Percentiles rank a stretch among this genome's conserved stretches.
These are phyloP conservation scores for Caligus rogercresseyi DNA, from an alignment of 1,140 invertebrate species.

Conservation along the genomic window DNA sequence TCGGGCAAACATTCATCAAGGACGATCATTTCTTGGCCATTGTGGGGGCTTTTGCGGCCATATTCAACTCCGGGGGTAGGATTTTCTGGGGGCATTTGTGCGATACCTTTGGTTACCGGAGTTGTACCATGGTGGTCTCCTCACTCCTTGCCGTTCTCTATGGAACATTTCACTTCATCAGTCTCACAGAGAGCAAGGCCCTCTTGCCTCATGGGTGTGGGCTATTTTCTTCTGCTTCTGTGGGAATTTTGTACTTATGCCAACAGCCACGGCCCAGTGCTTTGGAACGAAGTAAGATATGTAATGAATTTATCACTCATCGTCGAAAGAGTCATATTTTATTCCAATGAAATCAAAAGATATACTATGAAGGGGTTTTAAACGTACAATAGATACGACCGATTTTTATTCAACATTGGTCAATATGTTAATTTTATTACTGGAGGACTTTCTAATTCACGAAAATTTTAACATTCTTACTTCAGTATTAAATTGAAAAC, in stretches of 20 bases:
- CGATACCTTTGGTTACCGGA: conserved; percentile 17
- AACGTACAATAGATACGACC: too few species aligned
- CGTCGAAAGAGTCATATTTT: too few species aligned
- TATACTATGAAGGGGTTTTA: too few species aligned
- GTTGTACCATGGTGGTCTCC: conserved; percentile 19
- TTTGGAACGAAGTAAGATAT: conserved; percentile 26
- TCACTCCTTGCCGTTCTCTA: not conserved
- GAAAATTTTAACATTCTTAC: too few species aligned
- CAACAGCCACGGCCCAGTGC: conserved; percentile 25
- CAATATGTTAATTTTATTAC: too few species aligned
- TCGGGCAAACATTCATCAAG: conserved; percentile 33
- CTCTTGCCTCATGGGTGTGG: conserved; percentile 26
- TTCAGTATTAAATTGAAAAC: too few species aligned
- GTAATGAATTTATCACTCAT: too few species aligned
- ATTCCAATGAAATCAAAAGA: too few species aligned
- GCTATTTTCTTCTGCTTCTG: conserved; percentile 27
- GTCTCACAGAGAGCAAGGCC: conserved; percentile 24
- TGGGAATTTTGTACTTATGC: conserved; percentile 27
- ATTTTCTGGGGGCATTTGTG: conserved; percentile 21
- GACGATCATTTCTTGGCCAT: conserved; percentile 33
- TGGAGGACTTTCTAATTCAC: too few species aligned
- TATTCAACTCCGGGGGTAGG: conserved; percentile 31
- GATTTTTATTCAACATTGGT: too few species aligned
- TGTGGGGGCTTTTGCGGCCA: conserved; percentile 33
- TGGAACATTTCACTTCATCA: conserved; percentile 4